Percentiles rank a stretch among this genome's conserved stretches.
phyloP scores from a whole-genome alignment of 2,888 invertebrate genomes.

The Caenorhabditis sp. region DNA sequence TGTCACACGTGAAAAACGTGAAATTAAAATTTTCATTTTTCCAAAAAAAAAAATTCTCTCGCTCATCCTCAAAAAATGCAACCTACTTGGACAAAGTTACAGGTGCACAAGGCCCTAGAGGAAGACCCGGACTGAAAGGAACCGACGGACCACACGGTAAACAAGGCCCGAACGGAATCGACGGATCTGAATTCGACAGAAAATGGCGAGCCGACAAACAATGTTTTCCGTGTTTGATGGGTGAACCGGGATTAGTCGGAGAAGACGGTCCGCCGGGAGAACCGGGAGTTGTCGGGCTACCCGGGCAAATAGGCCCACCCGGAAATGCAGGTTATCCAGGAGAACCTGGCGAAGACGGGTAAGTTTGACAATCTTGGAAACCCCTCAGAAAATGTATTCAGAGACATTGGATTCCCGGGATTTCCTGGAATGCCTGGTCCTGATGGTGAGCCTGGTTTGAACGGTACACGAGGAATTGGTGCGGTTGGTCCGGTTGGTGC shows the following conservation, averaged over 20 bases:
- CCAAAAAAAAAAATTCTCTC: too few species aligned
- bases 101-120: conserved; percentile 32
- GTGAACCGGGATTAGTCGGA: conserved; percentile 37
- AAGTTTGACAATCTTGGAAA: neutral
- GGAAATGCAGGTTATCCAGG: conserved; percentile 29
- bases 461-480: conserved; percentile 26
- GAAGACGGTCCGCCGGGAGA: conserved; percentile 34
- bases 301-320: conserved; percentile 26
- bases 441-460: conserved; percentile 26
- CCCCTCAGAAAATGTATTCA: neutral
- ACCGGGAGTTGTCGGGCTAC: conserved; percentile 31
- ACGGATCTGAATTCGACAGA: conserved; percentile 26
- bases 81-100: too few species aligned
- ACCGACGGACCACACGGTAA: conserved; percentile 37
- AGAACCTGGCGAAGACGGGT: conserved; percentile 32
- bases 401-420: conserved; percentile 33
- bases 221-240: conserved; percentile 38
- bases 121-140: conserved; percentile 32
- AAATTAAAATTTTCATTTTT: too few species aligned
- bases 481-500: conserved; percentile 38
- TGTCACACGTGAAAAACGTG: too few species aligned
- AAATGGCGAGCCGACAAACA: conserved; percentile 17
- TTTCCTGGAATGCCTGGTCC: conserved; percentile 38
- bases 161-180: conserved; percentile 28
- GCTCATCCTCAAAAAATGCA: too few species aligned